Base-by-base conservation (phyloP, 2,888 invertebrate genomes). In the Cenopis cana region DNA sequence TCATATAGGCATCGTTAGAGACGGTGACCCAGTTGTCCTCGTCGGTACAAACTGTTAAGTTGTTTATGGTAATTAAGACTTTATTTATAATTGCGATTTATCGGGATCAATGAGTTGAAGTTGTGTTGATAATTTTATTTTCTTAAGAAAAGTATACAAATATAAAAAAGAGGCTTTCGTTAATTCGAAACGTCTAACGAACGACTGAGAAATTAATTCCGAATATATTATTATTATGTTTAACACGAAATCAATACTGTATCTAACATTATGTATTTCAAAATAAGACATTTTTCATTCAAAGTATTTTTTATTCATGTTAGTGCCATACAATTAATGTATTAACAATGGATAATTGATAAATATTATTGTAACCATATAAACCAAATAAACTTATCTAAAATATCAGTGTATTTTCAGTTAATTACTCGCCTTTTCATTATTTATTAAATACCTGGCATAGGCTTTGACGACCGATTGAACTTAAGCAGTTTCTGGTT, bases 281-380 rank as follows among this genome's bases (percentile, higher is more conserved):
- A 61, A 65, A 83, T 88, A 86, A 83, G 89, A 90, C 89, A 89
- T 90, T 85, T 41, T 76, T 80, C 71, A 83, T 82, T 83, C 17
- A 84, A 80, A 86, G 80, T 83, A 88, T 82, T 64, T 89, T 86
- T 89, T 85, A 84, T 89, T 91, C 92, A 81, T 88, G 85, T 93
- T 93, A 93, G 93, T 93, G 93, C 93, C 93, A 93, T 93, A 93
- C 49, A 92, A 91, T 92, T 91, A 90, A 93, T 89, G 88, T 93
- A 90, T 90, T 93, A 93, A 93, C 91, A 91, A 90, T 89, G 84
- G 89, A 91, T 90, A 89, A 90, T 89, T 85, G 89, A 91, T 90
- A 89, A 90, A 85, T 90, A 90, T 88, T 90, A 90, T 90, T 90
- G 85, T 91, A 93, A 93, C 92, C 91, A 91, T 93, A 89, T 93